A percentile compares a stretch with the other conserved stretches of the same genome.
These are phyloP conservation scores for Cephalopholis sonnerati DNA, from an alignment of 2,113 vertebrate species.

Conservation along the genomic window DNA sequence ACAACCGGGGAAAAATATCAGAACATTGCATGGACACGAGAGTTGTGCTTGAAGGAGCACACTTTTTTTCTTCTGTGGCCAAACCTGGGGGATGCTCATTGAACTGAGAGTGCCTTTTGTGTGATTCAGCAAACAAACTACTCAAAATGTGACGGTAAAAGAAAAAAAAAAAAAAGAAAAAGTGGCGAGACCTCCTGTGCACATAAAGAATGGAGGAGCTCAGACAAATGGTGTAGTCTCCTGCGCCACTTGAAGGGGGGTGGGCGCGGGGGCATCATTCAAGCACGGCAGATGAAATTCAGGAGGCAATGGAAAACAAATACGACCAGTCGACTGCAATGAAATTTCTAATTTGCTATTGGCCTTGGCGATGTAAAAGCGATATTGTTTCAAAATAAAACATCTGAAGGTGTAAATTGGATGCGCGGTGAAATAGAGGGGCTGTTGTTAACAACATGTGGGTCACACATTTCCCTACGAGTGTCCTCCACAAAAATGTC, in stretches of 20 bases:
- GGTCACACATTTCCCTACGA: conserved; percentile 35
- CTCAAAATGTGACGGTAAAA: conserved; percentile 47
- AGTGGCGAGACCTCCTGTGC: background rate
- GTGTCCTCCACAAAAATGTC: conserved; percentile 43
- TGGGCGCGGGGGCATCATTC: conserved; percentile 47
- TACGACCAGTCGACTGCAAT: conserved; percentile 24
- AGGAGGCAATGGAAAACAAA: conserved; percentile 57
- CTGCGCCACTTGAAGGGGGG: conserved; percentile 7
- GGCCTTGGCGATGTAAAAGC: conserved; percentile 40
- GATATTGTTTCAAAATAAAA: conserved; percentile 52
- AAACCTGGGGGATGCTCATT: conserved; percentile 47
- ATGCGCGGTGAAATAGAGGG: conserved; percentile 22
- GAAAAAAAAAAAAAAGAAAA: conserved; percentile 10
- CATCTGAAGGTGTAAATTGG: conserved; percentile 60
- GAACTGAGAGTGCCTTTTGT: conserved; percentile 59
- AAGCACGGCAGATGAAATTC: conserved; percentile 62
- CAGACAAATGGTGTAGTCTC: conserved; percentile 35
- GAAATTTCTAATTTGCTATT: conserved; percentile 61
- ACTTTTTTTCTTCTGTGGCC: conserved; percentile 17
- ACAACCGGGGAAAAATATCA: conserved; percentile 48
- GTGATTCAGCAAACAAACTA: conserved; percentile 64
- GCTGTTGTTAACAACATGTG: conserved; percentile 41
- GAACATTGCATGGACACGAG: conserved; percentile 48
- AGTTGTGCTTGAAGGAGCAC: conserved; percentile 50
- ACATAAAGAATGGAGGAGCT: conserved; percentile 28